A percentile compares a stretch with the other conserved stretches of the same genome.
Conservation (phyloP, 1,140 invertebrate species). For the Brachionus sp. region DNA sequence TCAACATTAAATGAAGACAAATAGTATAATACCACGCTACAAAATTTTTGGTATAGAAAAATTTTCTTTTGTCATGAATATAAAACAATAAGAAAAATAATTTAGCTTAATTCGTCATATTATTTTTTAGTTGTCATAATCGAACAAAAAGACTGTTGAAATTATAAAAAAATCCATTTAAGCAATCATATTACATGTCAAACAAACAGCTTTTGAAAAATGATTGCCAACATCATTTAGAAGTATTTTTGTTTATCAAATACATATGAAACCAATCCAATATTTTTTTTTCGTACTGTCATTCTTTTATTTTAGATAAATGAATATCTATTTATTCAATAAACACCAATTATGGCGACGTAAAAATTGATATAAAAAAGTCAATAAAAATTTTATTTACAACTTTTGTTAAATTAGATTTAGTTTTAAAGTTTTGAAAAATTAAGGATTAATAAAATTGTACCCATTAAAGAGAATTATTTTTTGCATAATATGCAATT, state of each 20-base stretch:
- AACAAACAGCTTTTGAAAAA: not conserved
- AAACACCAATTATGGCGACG: too few species aligned
- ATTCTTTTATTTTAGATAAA: not conserved
- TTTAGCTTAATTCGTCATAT: not conserved
- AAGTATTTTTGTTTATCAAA: not conserved
- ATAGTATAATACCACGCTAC: not conserved
- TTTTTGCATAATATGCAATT: too few species aligned
- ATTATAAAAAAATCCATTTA: not conserved
- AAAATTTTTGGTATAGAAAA: not conserved
- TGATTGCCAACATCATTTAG: not conserved
- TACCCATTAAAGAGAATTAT: too few species aligned
- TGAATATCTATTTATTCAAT: too few species aligned
- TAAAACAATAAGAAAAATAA: constrained; percentile 21
- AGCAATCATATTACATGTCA: not conserved
- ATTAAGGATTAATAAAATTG: too few species aligned
- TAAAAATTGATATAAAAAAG: too few species aligned
- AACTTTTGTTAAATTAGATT: too few species aligned
- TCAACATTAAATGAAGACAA: not conserved
- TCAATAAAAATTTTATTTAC: too few species aligned
- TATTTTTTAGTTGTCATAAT: not conserved
- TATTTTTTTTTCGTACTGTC: not conserved
- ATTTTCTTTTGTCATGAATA: constrained; percentile 30
- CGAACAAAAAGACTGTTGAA: not conserved
- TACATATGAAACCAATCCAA: not conserved
- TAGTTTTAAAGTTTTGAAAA: too few species aligned